phyloP scores from a whole-genome alignment of 1,140 invertebrate species.

The Pteromalus puparum region DNA sequence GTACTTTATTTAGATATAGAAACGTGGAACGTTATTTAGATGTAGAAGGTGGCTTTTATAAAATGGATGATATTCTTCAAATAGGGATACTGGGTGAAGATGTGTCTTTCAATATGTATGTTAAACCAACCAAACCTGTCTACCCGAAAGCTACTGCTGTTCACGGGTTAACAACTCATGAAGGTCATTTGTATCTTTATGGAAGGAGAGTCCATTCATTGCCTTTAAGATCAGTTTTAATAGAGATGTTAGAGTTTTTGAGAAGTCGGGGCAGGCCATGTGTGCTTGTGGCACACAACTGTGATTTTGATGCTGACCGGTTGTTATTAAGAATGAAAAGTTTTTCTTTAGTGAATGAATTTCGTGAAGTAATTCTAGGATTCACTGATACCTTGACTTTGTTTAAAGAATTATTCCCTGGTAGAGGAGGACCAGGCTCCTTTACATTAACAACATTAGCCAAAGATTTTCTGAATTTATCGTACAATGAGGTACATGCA shows the following conservation, averaged over 20 bases:
- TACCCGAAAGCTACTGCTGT: conserved; percentile 13
- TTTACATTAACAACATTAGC: conserved; percentile 10
- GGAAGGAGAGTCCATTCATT: background rate
- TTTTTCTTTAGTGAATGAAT: conserved; percentile 14
- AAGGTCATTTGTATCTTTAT: conserved; percentile 9
- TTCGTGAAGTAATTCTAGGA: conserved; percentile 11
- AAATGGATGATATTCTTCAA: too few species aligned
- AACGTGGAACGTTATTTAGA: too few species aligned
- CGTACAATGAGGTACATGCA: background rate
- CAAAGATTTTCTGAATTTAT: background rate
- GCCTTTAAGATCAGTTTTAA: background rate
- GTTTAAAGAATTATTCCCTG: background rate
- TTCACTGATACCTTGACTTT: conserved; percentile 20
- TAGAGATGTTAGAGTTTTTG: background rate
- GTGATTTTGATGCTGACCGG: background rate
- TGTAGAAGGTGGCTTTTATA: too few species aligned
- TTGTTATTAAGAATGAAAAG: background rate
- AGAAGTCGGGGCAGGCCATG: background rate
- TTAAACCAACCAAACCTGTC: conserved; percentile 20
- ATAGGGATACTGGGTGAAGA: too few species aligned
- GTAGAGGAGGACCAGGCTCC: background rate
- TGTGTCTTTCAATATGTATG: conserved; percentile 45
- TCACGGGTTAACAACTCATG: conserved; percentile 26
- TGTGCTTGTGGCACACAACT: conserved; percentile 24
- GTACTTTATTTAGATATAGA: too few species aligned